Evolutionary conservation across 1,140 invertebrate species (phyloP).

Genomic region (Cryptotermes secundus): DNA sequence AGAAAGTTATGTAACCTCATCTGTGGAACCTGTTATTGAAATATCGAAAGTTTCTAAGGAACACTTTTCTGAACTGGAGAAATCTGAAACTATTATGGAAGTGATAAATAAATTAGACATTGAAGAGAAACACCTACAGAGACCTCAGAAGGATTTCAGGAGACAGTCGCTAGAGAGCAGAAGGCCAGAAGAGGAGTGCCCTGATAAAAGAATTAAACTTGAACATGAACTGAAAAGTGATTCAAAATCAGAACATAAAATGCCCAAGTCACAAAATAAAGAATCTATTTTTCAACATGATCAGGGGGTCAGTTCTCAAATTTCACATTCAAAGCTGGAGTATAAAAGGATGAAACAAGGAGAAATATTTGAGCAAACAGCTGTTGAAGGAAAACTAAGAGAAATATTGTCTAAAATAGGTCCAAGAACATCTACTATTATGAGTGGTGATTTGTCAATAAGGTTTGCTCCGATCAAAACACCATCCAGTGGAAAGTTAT

Average conservation of each 20-base stretch:
- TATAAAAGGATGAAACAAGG: not conserved
- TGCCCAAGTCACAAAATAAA: not conserved
- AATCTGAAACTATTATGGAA: not conserved
- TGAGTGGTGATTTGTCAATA: conserved; percentile 20
- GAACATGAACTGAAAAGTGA: not conserved
- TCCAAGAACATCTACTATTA: not conserved
- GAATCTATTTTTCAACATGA: not conserved
- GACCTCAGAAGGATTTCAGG: not conserved
- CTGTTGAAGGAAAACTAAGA: conserved; percentile 23
- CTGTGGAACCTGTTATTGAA: not conserved
- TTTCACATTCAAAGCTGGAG: not conserved
- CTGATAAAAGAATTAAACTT: not conserved
- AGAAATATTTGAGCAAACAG: not conserved
- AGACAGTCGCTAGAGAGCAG: not conserved
- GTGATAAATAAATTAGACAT: not conserved
- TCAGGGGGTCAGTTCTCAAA: not conserved
- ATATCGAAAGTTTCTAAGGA: not conserved
- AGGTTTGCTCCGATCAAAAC: not conserved
- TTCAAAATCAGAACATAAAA: not conserved
- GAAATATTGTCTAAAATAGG: conserved; percentile 27
- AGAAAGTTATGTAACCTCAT: not conserved
- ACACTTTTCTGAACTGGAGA: not conserved
- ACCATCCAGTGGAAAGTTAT: not conserved
- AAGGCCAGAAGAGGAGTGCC: not conserved
- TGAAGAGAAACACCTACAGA: not conserved